Base-by-base conservation (phyloP, 2,888 invertebrate genomes). In the Chrysotoxum bicinctum region DNA sequence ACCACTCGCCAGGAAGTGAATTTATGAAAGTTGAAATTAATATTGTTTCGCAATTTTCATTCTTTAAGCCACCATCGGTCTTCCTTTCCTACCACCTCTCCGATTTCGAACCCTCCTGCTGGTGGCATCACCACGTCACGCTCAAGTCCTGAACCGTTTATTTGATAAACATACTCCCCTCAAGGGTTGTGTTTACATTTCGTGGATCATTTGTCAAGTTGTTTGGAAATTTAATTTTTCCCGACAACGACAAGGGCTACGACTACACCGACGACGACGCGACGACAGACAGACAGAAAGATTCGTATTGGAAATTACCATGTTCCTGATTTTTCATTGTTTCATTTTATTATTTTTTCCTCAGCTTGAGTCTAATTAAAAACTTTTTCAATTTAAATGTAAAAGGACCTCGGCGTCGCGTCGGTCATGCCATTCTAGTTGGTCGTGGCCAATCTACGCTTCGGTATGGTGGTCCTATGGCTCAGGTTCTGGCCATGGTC, bases 141-240 rank as follows among this genome's bases (percentile, higher is more conserved):
- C 35, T n/a, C n/a, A 23, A 45, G 60, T 37, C 74, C 23, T 50
- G 66, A 66, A 70, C 56, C 75, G 68, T 85, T 76, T 76, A 72
- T 69, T 85, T 70, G 62, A 81, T 69, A 85, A 85, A 85, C 81
- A 85, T 74, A 81, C 68, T 85, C 81, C 81, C 69, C 76, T 81
- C 76, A 76, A 81, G 80, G 81, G 81, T 81, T 81, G 76, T 80
- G 85, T 85, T 85, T 85, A 77, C 85, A 81, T 85, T 85, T 81
- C 85, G 81, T 81, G 85, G 85, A 85, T 85, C 85, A 85, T 85
- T 85, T 85, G 81, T 85, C 85, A 85, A 85, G 81, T 81, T 85
- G 85, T 85, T 81, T 77, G 85, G 81, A 37, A 77, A 73, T 77
- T 77, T 81, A 62, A 77, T 73, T 81, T 72, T 58, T 40, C 62